Evolutionary conservation across 2,113 vertebrate genomes (phyloP).

Genomic region (Leucoraja erinaceus): DNA sequence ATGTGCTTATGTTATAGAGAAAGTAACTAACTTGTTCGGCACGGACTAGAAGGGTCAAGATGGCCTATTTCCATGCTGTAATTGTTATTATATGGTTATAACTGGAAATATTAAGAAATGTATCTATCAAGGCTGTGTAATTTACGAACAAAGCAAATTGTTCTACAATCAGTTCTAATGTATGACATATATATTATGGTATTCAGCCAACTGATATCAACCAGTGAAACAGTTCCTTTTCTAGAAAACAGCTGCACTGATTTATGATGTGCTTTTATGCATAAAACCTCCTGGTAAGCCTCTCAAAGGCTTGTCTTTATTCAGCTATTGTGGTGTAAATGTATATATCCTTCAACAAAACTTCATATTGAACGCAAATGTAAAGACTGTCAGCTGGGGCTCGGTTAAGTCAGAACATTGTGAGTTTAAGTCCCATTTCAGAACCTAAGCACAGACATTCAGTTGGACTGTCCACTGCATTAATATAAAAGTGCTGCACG

Average conservation of each 20-base stretch:
- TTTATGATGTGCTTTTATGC: neutral
- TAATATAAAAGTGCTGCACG: neutral
- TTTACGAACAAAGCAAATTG: neutral
- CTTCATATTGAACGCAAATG: neutral
- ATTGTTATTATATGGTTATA: no score
- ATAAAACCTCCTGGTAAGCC: neutral
- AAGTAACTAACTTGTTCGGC: neutral
- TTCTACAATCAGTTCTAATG: neutral
- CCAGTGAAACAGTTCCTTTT: neutral
- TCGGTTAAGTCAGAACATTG: neutral
- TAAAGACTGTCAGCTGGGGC: neutral
- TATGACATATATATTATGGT: neutral
- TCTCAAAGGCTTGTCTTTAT: neutral
- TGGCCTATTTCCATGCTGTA: no score
- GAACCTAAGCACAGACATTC: neutral
- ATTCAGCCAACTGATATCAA: neutral
- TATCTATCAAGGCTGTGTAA: neutral
- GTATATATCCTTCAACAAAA: neutral
- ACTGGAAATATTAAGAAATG: constrained; percentile 6
- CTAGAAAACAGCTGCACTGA: neutral
- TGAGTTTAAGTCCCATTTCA: neutral
- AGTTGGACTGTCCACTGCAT: neutral
- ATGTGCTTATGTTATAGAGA: neutral
- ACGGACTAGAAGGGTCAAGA: no score
- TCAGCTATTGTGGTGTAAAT: neutral